Evolutionary conservation across 1,140 invertebrate species (phyloP).

Genomic region (Paracyclopina nana): DNA sequence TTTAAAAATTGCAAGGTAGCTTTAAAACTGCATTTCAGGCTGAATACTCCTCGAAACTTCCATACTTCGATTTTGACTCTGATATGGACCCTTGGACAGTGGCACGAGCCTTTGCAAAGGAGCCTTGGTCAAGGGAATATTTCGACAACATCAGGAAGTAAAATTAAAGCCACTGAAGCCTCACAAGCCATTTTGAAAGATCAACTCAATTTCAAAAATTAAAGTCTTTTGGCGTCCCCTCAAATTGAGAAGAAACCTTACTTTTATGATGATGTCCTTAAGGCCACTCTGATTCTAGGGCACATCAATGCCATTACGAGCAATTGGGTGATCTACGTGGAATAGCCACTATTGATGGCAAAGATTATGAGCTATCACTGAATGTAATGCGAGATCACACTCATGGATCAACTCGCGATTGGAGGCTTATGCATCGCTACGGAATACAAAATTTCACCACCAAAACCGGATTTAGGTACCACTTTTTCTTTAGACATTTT

Average conservation of each 20-base stretch:
- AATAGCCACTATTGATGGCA: conserved; percentile 30
- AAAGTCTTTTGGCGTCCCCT: neutral
- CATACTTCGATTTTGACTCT: conserved; percentile 40
- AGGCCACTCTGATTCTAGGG: conserved; percentile 27
- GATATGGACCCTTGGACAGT: conserved; percentile 37
- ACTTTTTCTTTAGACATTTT: conserved; percentile 21
- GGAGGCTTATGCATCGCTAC: conserved; percentile 46
- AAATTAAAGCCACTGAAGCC: neutral
- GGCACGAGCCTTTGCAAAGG: conserved; percentile 38
- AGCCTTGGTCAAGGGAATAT: conserved; percentile 41
- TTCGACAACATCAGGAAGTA: conserved; percentile 36
- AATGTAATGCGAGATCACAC: conserved; percentile 12
- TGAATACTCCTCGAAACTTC: conserved; percentile 25
- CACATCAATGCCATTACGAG: conserved; percentile 51
- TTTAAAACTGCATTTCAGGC: conserved; percentile 5
- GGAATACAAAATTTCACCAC: conserved; percentile 45
- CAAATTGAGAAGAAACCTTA: neutral
- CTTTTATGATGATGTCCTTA: too few species aligned
- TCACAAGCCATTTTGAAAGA: neutral
- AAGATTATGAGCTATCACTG: conserved; percentile 4
- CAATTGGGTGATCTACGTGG: conserved; percentile 39
- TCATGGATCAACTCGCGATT: conserved; percentile 39
- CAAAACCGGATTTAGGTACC: conserved; percentile 36
- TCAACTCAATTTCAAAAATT: conserved; percentile 18
- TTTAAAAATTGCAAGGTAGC: conserved; percentile 12